Evolutionary conservation across 30 jellyfish, hydroid and myxozoan species (phyloP).

Genomic region (Cassiopea xamachana): DNA sequence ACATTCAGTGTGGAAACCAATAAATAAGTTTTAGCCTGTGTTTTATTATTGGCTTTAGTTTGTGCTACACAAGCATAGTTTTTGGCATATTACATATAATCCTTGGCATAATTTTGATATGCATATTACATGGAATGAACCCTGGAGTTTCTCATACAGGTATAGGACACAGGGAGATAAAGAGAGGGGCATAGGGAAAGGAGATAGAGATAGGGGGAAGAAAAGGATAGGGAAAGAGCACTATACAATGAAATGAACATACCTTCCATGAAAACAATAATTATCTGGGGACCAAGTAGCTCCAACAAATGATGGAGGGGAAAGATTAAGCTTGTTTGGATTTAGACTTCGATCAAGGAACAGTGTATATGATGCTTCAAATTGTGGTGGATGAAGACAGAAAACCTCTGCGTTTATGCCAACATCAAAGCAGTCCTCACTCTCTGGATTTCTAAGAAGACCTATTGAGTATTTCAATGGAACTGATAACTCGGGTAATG

Average conservation of each 20-base stretch:
- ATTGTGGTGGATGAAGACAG: constrained; percentile 48
- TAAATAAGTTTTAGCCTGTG: too few relatives aligned
- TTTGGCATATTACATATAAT: too few relatives aligned
- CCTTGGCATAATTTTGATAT: too few relatives aligned
- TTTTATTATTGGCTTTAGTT: too few relatives aligned
- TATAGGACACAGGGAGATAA: too few relatives aligned
- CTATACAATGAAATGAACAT: background rate
- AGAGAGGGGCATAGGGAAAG: too few relatives aligned
- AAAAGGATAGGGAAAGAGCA: too few relatives aligned
- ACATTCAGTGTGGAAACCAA: too few relatives aligned
- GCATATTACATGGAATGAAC: too few relatives aligned
- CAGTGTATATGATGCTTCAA: constrained; percentile 46
- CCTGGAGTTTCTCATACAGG: too few relatives aligned
- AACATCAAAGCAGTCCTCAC: constrained; percentile 49
- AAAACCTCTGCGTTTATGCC: constrained; percentile 48
- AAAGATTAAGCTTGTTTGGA: constrained; percentile 52
- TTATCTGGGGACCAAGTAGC: constrained; percentile 50
- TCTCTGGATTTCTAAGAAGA: constrained; percentile 33
- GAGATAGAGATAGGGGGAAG: too few relatives aligned
- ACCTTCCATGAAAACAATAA: constrained; percentile 59
- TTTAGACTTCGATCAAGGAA: constrained; percentile 42
- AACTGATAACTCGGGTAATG: constrained; percentile 3
- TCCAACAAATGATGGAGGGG: constrained; percentile 1
- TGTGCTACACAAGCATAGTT: too few relatives aligned
- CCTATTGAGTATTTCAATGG: constrained; percentile 23